phyloP scores from a whole-genome alignment of 2,888 invertebrate genomes.

The Agapetus fuscipes region DNA sequence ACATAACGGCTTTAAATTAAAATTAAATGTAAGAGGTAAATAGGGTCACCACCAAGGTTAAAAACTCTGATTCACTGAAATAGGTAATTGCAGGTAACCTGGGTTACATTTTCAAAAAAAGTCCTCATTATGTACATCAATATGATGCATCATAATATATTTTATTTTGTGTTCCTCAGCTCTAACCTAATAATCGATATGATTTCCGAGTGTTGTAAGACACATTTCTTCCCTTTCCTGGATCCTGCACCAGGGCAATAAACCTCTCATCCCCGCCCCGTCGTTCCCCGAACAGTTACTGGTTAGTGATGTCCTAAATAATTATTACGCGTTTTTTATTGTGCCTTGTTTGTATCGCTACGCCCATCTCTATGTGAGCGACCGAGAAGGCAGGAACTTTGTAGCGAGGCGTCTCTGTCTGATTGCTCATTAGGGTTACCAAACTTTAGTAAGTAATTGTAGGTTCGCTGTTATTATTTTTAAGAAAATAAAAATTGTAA shows the following conservation, averaged over 20 bases:
- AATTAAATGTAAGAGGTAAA: neutral
- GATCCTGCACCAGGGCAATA: slow-evolving; percentile 15
- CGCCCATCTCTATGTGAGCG: slow-evolving; percentile 3
- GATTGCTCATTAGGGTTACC: no score
- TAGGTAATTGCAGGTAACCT: neutral
- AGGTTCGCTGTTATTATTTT: no score
- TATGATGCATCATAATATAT: no score
- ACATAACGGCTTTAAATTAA: neutral
- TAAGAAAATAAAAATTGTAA: no score
- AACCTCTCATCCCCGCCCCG: slow-evolving; percentile 17
- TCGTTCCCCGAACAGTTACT: slow-evolving; percentile 17
- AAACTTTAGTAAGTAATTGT: no score
- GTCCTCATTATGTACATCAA: neutral
- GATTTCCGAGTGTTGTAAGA: no score
- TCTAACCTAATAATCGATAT: no score
- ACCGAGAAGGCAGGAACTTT: neutral
- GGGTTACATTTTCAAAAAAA: neutral
- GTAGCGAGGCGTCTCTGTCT: no score
- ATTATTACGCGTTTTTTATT: slow-evolving; percentile 18
- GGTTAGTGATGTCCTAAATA: no score
- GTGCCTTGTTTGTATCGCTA: slow-evolving; percentile 13
- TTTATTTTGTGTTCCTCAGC: no score
- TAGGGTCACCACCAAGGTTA: no score
- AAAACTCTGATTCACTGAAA: no score
- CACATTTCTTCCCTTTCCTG: neutral